A percentile compares a stretch with the other conserved stretches of the same genome.
These are phyloP conservation scores for Accipiter virgatus DNA, from an alignment of 2,113 vertebrate species.

Conservation along the genomic window DNA sequence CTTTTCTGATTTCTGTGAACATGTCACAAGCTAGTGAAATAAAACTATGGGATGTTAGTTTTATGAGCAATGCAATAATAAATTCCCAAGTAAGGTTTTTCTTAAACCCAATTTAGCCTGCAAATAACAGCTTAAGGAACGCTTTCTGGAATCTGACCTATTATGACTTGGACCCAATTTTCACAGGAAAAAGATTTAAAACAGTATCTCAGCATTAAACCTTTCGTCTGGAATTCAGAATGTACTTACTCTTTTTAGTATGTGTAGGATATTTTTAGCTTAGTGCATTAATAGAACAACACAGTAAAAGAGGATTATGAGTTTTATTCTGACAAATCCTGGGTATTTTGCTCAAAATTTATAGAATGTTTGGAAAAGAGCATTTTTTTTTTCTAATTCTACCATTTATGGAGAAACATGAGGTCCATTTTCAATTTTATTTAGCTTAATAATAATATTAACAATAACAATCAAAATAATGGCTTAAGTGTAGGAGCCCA, in stretches of 20 bases:
- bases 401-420: neutral
- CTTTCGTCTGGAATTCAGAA: slow-evolving; percentile 4
- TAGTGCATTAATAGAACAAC: neutral
- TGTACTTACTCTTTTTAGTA: neutral
- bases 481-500: neutral
- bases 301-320: neutral
- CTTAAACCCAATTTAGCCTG: neutral
- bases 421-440: neutral
- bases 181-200: neutral
- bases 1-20: neutral
- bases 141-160: neutral
- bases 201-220: neutral
- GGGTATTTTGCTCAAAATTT: neutral
- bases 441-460: neutral
- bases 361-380: neutral
- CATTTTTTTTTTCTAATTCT: neutral
- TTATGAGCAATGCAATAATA: slow-evolving; percentile 32
- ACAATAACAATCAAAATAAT: neutral
- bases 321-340: neutral
- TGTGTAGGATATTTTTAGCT: neutral
- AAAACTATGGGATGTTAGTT: neutral
- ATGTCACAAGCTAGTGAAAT: neutral
- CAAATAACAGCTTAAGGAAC: neutral
- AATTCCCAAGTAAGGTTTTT: neutral
- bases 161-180: neutral